These are phyloP conservation scores for Leptodactylus fallax DNA, from an alignment of 2,797 vertebrate genomes.

Conservation along the genomic window DNA sequence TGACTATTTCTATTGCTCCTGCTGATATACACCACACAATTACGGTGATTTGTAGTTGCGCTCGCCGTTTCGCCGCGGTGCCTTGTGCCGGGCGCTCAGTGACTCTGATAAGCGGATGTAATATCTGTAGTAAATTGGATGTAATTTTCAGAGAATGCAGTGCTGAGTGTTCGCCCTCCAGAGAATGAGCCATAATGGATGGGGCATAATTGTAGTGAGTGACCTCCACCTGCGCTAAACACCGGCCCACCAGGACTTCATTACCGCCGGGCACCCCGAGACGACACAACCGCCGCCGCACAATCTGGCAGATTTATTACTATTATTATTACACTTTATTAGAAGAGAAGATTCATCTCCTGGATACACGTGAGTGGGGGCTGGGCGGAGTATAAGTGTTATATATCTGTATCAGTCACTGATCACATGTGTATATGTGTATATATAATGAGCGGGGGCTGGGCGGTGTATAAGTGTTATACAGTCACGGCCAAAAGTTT, in stretches of 20 bases:
- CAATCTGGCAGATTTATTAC: not conserved
- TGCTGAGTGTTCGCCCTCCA: not conserved
- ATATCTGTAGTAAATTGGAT: conserved; percentile 33
- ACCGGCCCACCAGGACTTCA: not conserved
- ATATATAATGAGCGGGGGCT: too few species aligned
- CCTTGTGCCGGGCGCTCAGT: conserved; percentile 2
- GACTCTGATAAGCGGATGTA: conserved; percentile 40
- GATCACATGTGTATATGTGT: too few species aligned
- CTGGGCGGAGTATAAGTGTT: too few species aligned
- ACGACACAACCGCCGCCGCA: too few species aligned
- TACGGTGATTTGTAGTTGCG: not conserved
- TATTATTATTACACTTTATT: too few species aligned
- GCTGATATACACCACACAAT: conserved; percentile 4
- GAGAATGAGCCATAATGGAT: conserved; percentile 54
- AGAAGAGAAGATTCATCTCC: not conserved
- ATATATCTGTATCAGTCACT: too few species aligned
- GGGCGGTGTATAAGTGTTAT: too few species aligned
- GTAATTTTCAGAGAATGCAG: conserved; percentile 45
- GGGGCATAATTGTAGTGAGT: conserved; percentile 1
- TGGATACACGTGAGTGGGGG: too few species aligned
- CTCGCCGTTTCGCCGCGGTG: not conserved
- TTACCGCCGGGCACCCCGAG: too few species aligned
- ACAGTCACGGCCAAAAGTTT: too few species aligned
- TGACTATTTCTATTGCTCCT: not conserved
- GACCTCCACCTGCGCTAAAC: conserved; percentile 26